phyloP scores from a whole-genome alignment of 2,797 vertebrate species.

The Melanotaenia nigrans region DNA sequence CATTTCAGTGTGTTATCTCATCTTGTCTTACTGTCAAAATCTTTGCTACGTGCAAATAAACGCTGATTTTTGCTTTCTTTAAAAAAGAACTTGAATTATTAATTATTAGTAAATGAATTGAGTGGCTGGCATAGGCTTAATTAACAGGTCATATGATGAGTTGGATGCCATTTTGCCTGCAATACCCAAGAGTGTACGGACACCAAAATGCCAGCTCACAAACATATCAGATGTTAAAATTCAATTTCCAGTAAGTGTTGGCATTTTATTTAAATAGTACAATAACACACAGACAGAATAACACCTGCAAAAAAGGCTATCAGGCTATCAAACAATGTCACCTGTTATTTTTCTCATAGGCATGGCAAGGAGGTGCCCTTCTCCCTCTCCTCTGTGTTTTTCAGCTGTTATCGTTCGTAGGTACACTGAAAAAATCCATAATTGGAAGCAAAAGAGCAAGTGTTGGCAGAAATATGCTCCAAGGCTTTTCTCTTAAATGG shows the following conservation, averaged over 20 bases:
- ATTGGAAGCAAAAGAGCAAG: background rate
- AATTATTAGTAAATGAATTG: background rate
- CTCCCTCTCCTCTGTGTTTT: background rate
- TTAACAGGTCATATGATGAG: background rate
- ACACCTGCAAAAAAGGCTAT: background rate
- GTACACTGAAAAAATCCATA: background rate
- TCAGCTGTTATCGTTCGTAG: background rate
- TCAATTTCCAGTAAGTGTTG: too few species aligned
- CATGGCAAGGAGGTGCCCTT: background rate
- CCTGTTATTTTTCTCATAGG: background rate
- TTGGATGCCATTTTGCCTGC: background rate
- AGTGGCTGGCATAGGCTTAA: background rate
- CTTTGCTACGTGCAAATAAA: background rate
- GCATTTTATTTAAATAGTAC: too few species aligned
- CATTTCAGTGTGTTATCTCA: conserved; percentile 25
- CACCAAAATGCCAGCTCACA: background rate
- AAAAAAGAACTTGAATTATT: background rate
- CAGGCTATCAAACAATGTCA: background rate
- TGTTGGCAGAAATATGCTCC: background rate
- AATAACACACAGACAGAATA: background rate
- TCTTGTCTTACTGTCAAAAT: conserved; percentile 1
- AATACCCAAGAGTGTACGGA: background rate
- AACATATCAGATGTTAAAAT: too few species aligned
- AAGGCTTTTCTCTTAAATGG: background rate
- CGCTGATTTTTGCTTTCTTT: background rate